phyloP scores from a whole-genome alignment of 2,113 vertebrate species.

The Sebastes schlegelii region DNA sequence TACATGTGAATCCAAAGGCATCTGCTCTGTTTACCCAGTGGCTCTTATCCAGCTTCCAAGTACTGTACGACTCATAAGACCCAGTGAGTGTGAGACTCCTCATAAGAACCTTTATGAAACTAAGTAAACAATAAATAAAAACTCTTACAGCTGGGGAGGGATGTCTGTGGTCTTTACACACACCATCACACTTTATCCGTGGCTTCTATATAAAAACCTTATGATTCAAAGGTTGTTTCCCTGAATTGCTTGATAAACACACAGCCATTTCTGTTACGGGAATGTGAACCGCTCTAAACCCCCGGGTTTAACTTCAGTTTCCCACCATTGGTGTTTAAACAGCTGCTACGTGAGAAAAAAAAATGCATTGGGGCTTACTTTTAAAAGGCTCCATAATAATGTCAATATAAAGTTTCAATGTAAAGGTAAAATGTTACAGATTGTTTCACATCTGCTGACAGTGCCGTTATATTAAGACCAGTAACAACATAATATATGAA shows the following conservation, averaged over 20 bases:
- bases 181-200: slow-evolving; percentile 18
- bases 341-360: slow-evolving; percentile 3
- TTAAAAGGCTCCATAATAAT: background rate
- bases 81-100: slow-evolving; percentile 1
- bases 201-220: slow-evolving; percentile 29
- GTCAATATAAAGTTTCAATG: background rate
- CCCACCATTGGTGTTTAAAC: slow-evolving; percentile 27
- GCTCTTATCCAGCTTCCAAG: background rate
- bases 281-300: slow-evolving; percentile 36
- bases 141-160: slow-evolving; percentile 30
- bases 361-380: background rate
- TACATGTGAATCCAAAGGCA: background rate
- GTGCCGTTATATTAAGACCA: background rate
- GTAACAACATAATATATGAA: background rate
- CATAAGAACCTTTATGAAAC: slow-evolving; percentile 32
- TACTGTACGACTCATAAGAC: background rate
- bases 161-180: slow-evolving; percentile 31
- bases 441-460: slow-evolving; percentile 8
- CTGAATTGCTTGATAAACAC: slow-evolving; percentile 48
- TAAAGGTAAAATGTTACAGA: background rate
- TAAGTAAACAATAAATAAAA: slow-evolving; percentile 39
- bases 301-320: slow-evolving; percentile 30
- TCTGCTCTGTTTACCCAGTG: slow-evolving; percentile 13
- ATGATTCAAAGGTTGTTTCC: slow-evolving; percentile 42
- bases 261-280: slow-evolving; percentile 38